Base-by-base conservation (phyloP, 2,797 vertebrate species). In the Glossophaga mutica region DNA sequence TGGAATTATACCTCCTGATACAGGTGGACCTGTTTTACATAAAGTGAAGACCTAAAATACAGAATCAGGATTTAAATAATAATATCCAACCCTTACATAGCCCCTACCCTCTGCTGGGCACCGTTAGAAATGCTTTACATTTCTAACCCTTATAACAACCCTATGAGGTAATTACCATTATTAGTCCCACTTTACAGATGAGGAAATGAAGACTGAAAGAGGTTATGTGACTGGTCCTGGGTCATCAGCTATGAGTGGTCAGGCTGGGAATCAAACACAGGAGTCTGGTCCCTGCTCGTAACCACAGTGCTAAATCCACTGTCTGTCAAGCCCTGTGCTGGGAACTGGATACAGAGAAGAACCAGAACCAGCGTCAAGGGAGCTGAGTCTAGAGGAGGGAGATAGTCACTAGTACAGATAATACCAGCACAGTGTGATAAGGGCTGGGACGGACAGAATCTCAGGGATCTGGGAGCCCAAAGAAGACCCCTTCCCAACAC, bases 61-160 rank as follows among this genome's bases (percentile, higher is more conserved):
- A 90, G 62, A 96, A 94, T 55, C 29, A 67, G 55, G 65, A 89
- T 46, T 79, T 86, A 89, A 87, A 71, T 88, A 92, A 86, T 70
- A 87, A 78, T 55, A 90, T n/a, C 6, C 65, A 82, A 57, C 26
- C 32, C 39, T 73, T 74, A 91, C 4, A 77, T 6, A 86, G 22
- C 24, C 82, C 39, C 71, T 89, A 65, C 44, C 70, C 55, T 73
- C 32, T 74, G 11, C 55, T 48, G 94, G 37, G 29, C 52, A 94
- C 37, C 91, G 21, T 67, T 94, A 26, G 24, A 87, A 90, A 90
- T 50, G 22, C 14, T 88, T 96, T 94, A 55, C 24, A 84, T 90
- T 89, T 94, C 93, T 78, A 95, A 50, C 15, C 24, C 42, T 79
- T 73, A 6, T 46, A 91, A 93, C 32, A 93, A 73, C 55, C 2